These are phyloP conservation scores for Ornithoptera alexandrae DNA, from an alignment of 2,888 invertebrate genomes.

Conservation along the genomic window DNA sequence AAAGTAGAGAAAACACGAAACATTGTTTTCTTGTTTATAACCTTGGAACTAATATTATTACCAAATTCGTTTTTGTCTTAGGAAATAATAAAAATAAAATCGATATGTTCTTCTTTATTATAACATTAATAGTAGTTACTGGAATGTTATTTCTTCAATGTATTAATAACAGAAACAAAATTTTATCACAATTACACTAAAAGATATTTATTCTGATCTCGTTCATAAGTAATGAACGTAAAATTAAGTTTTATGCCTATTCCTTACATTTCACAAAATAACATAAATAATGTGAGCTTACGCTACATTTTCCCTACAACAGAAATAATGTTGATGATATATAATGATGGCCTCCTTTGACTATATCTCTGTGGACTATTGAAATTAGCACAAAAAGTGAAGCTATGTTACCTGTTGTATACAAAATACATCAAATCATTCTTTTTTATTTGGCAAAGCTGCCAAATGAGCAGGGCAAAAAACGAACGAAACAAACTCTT, in stretches of 20 bases:
- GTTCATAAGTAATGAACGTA: background rate
- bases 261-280: background rate
- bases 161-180: background rate
- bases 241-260: constrained; percentile 3
- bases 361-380: background rate
- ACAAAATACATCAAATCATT: background rate
- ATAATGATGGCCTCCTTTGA: background rate
- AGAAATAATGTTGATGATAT: background rate
- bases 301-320: background rate
- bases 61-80: too few relatives aligned
- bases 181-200: constrained; percentile 3
- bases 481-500: background rate
- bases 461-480: too few relatives aligned
- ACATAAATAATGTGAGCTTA: background rate
- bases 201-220: background rate
- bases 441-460: too few relatives aligned
- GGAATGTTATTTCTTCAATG: background rate
- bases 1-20: too few relatives aligned
- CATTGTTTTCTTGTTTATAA: too few relatives aligned
- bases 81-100: background rate
- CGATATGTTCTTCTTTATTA: background rate
- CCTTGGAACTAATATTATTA: too few relatives aligned
- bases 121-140: background rate
- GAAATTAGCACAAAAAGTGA: background rate
- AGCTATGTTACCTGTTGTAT: background rate